Conservation (phyloP, 2,113 vertebrate genomes). For the Pholis gunnellus region DNA sequence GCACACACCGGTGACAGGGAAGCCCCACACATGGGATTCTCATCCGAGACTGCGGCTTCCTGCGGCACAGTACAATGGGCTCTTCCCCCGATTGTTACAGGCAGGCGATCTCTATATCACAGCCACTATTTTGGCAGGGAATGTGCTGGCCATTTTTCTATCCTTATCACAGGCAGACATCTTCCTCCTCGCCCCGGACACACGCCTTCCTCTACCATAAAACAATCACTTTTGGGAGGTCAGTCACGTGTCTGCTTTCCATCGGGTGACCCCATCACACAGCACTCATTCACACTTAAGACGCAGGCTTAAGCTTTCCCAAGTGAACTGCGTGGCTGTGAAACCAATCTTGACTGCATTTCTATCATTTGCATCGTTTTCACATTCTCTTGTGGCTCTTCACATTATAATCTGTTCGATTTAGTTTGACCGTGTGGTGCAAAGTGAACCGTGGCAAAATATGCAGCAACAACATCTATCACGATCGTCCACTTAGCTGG, state of each 20-base stretch:
- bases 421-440: constrained; percentile 15
- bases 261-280: constrained; percentile 34
- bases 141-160: constrained; percentile 72
- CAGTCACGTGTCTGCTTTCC: constrained; percentile 64
- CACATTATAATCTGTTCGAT: constrained; percentile 3
- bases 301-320: neutral
- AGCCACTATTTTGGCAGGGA: constrained; percentile 74
- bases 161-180: constrained; percentile 82
- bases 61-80: constrained; percentile 79
- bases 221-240: constrained; percentile 51
- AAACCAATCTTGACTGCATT: constrained; percentile 12
- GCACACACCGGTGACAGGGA: constrained; percentile 49
- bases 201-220: constrained; percentile 70
- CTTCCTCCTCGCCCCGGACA: constrained; percentile 60
- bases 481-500: constrained; percentile 55
- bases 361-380: constrained; percentile 18
- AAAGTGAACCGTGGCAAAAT: constrained; percentile 19
- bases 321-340: neutral
- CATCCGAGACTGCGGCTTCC: constrained; percentile 72
- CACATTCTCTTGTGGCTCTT: constrained; percentile 2
- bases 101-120: constrained; percentile 52
- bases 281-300: constrained; percentile 13
- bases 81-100: constrained; percentile 83
- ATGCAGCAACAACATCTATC: constrained; percentile 45
- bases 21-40: constrained; percentile 68